A percentile compares a stretch with the other conserved stretches of the same genome.
phyloP scores from a whole-genome alignment of 2,113 vertebrate genomes.

The Aptenodytes forsteri region DNA sequence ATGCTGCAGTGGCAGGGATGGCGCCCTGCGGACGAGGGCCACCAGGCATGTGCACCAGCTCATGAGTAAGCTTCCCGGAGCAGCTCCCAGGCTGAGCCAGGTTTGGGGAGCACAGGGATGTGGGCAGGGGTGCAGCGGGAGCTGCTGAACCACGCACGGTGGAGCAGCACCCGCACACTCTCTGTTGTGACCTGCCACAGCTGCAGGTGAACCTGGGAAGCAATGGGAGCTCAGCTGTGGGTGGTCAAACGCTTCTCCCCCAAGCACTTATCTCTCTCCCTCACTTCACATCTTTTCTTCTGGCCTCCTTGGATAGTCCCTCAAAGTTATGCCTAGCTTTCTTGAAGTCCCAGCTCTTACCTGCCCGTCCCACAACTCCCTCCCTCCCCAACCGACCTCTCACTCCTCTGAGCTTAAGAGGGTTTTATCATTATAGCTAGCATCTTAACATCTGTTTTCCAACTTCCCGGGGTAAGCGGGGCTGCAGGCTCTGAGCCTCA shows the following conservation, averaged over 20 bases:
- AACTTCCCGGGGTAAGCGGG: rapidly evolving
- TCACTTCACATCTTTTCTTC: background rate
- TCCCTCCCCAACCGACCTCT: background rate
- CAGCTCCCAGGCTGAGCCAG: background rate
- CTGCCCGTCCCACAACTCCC: background rate
- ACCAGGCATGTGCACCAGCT: background rate
- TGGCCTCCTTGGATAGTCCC: background rate
- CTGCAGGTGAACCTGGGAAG: background rate
- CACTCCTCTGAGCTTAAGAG: background rate
- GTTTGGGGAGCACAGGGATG: background rate
- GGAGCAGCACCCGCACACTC: background rate
- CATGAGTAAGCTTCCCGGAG: background rate
- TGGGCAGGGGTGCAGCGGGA: background rate
- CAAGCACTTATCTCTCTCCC: background rate
- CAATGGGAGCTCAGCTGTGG: background rate
- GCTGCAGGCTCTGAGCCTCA: background rate
- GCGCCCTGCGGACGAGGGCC: background rate
- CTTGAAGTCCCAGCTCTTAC: background rate
- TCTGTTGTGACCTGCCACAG: background rate
- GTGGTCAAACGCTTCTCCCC: background rate
- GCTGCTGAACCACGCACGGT: background rate
- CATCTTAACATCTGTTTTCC: background rate
- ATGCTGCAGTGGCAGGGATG: background rate
- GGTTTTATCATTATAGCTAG: background rate
- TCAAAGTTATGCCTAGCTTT: background rate